Evolutionary conservation across 2,888 invertebrate species (phyloP), one percentile per base, ranked within the genome.

Genomic region (Cephus pygmeus): DNA sequence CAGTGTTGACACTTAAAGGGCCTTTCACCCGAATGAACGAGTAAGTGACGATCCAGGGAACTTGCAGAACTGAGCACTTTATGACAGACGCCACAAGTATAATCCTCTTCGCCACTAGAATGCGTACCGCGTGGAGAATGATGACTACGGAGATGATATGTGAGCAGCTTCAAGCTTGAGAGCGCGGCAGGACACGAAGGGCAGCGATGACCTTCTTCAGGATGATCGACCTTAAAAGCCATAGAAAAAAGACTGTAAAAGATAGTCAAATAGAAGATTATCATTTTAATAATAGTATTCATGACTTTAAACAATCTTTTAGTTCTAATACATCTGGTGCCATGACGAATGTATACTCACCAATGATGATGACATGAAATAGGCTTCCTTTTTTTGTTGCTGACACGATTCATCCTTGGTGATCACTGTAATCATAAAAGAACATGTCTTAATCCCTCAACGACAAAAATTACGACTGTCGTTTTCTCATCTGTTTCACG

Each of bases 11-110:
- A 97, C 86, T 95, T 94, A 91, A 96, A 97, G 4, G 96, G 96
- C 15, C 96, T 93, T 88, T 96, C 96, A n/a, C 96, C 96, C 69
- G 96, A 95, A 90, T 97, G 97, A 4, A 96, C 95, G 78, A 96
- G 92, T 86, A 96, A 95, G 92, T 97, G 97, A 40, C 96, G 93
- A 89, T 97, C 96, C 85, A 96, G 91, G 74, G 96, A 96, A 82
- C 95, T 96, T 85, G 95, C 95, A 11, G 96, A 96, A 87, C 96
- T 96, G 36, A 97, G 92, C 76, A 94, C 94, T 91, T 96, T 95
- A 82, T 92, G 92, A 90, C 96, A 96, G 81, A 95, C 93, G 71
- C 93, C 93, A 90, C 96, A 96, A 40, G 93, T 92, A 89, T 94
- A 94, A 11, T 91, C 92, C 87, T 93, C 93, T 76, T 92, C 92